These are phyloP conservation scores for Pangasius macronema DNA, from an alignment of 2,797 vertebrate genomes.

Conservation along the genomic window DNA sequence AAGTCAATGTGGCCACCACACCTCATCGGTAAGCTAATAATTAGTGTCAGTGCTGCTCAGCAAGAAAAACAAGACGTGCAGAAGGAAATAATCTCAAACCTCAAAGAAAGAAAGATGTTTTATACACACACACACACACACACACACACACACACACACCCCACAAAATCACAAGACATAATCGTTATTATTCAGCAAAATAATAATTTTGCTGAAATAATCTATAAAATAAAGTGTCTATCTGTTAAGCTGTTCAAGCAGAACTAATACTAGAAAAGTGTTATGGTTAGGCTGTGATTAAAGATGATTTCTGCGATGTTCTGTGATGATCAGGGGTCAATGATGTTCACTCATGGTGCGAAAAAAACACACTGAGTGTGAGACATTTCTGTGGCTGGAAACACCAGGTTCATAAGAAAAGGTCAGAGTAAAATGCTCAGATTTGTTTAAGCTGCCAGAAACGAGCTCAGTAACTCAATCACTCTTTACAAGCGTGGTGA, in stretches of 20 bases:
- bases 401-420: neutral
- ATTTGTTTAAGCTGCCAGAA: neutral
- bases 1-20: neutral
- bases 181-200: no score
- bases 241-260: neutral
- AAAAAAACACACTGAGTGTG: neutral
- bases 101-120: neutral
- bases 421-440: neutral
- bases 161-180: no score
- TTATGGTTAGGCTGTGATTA: neutral
- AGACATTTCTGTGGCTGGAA: no score
- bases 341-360: no score
- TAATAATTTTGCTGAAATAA: no score
- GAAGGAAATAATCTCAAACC: neutral
- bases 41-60: neutral
- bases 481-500: neutral
- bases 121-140: no score
- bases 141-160: no score
- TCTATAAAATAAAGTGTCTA: neutral
- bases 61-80: neutral
- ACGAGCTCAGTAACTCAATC: neutral
- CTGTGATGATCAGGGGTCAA: no score
- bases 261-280: neutral
- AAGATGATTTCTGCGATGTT: no score
- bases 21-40: neutral